Base-by-base conservation (phyloP, 2,797 vertebrate genomes). In the Enteromius anoplus region DNA sequence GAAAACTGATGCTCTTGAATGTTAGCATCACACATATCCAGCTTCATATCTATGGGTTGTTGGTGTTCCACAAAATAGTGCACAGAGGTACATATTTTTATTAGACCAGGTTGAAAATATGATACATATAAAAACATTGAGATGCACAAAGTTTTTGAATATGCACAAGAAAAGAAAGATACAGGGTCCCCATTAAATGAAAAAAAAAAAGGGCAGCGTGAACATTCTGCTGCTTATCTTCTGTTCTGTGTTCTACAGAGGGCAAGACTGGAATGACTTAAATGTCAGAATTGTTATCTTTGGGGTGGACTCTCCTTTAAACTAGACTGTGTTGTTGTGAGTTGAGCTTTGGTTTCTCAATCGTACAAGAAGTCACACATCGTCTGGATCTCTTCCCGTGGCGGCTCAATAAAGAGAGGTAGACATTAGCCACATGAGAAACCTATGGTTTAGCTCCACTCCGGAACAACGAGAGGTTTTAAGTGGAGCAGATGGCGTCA, bases 401-500 rank as follows among this genome's bases (percentile, higher is more conserved):
- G 49, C 34, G 34, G 26, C 37, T 32, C 9, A 47, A 34, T 45
- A 73, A 73, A 64, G 69, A 49, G 19, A 55, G 12, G 34, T 58
- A 58, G 49, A 76, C 49, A 82, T 23, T 34, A 81, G 72, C 3
- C 4, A 3, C 15, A 53, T 19, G 10, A 51, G 14, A 5, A 51
- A 42, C 29, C n/a, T 14, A 8, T 45, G 75, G 58, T 47, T 47
- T 72, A 68, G 81, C 78, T 2, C 2, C 73, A 14, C 19, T 88
- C 80, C 85, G 72, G 68, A 8, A 66, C 37, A 29, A 47, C 11
- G 62, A 83, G 85, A 82, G 66, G 69, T 72, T 55, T 84, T 77
- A 89, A 42, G 37, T 81, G 51, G 83, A 75, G 84, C 77, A 40
- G 71, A 87, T 53, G 78, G 91, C 66, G 71, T 62, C 53, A 84